Percentiles rank a stretch among this genome's conserved stretches.
phyloP scores from a whole-genome alignment of 2,797 vertebrate genomes.

The Hemibagrus guttatus region DNA sequence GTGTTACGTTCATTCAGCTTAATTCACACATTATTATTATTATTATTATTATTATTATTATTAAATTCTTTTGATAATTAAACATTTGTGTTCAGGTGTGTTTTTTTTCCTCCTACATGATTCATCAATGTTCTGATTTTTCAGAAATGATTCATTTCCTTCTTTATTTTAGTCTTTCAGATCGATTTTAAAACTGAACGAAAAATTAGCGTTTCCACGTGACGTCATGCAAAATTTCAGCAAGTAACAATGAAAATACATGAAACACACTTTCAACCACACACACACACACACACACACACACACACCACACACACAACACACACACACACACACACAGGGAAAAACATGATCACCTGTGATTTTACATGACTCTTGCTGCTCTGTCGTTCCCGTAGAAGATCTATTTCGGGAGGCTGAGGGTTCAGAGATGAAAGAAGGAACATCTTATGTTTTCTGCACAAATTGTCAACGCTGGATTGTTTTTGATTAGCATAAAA shows the following conservation, averaged over 20 bases:
- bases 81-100: not conserved
- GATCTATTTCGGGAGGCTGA: not conserved
- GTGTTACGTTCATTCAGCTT: too few species aligned
- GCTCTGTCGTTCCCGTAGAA: not conserved
- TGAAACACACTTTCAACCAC: too few species aligned
- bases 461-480: not conserved
- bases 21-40: not conserved
- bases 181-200: not conserved
- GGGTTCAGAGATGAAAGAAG: not conserved
- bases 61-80: too few species aligned
- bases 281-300: too few species aligned
- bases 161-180: not conserved
- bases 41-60: too few species aligned
- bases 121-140: not conserved
- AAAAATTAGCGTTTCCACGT: not conserved
- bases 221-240: not conserved
- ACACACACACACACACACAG: too few species aligned
- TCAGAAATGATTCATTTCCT: not conserved
- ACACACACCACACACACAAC: too few species aligned
- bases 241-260: too few species aligned
- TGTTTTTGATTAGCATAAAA: constrained; percentile 2
- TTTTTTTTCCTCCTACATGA: not conserved
- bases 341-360: not conserved
- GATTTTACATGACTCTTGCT: not conserved
- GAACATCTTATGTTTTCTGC: not conserved